Base-by-base conservation (phyloP, 2,797 vertebrate species). In the Capromys pilorides region DNA sequence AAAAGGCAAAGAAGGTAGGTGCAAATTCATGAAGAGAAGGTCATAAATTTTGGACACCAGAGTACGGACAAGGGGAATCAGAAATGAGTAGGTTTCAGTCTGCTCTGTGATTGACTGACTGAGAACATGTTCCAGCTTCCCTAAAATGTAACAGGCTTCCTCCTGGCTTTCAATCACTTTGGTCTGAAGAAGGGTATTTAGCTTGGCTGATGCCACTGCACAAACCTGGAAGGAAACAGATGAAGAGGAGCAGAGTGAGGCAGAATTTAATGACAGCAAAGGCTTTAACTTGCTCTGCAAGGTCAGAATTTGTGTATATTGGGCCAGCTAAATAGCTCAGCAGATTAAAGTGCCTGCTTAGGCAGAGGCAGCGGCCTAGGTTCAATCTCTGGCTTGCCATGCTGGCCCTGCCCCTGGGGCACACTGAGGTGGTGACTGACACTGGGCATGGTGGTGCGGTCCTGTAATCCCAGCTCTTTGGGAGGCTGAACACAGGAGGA, bases 11-110 rank as follows among this genome's bases (percentile, higher is more conserved):
- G 99, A 99, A 26, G 99, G 99, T 51, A 99, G 98, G 97, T 99
- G 99, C 79, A 99, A 98, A 96, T 99, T 99, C 99, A 99, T 99
- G 98, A 99, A 99, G 39, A 99, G 99, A 90, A 99, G 99, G 24
- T 99, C 98, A 97, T 99, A 98, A 73, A 99, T 99, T 98, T 99
- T 99, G 90, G 99, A 99, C 75, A 99, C 98, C 89, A 99, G 98
- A 0, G 99, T 99, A 45, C 99, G 99, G 91, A 99, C 98, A 87
- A 99, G 98, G 1, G 99, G 99, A 96, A 99, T 99, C 93, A 99
- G 97, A 97, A 99, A 99, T 0, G 99, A 99, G 95, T 99, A 99
- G 0, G 98, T 99, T 97, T 99, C 99, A 0, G 98, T 98, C 87
- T 98, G 98, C 88, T 99, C 98, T 96, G 98, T 98, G 95, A 99